These are phyloP conservation scores for Micrasema minimum DNA, from an alignment of 1,140 invertebrate species.

Conservation along the genomic window DNA sequence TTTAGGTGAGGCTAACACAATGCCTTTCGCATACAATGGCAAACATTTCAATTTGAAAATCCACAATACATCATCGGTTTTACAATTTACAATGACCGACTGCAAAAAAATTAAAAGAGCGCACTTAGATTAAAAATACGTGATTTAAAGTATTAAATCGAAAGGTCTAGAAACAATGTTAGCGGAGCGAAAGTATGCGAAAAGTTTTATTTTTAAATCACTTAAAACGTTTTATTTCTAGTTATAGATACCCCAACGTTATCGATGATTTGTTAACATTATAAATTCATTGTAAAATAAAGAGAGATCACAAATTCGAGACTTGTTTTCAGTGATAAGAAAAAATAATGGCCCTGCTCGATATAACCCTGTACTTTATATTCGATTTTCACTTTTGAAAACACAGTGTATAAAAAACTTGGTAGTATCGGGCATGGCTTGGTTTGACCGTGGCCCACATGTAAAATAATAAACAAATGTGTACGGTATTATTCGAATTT, in stretches of 20 bases:
- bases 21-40: background rate
- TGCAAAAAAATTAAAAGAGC: no score
- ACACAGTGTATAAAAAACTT: background rate
- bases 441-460: slow-evolving; percentile 6
- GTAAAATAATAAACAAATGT: slow-evolving; percentile 11
- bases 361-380: background rate
- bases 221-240: no score
- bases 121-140: no score
- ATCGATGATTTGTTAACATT: no score
- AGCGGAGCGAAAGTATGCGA: no score
- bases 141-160: no score
- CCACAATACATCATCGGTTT: background rate
- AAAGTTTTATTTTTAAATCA: no score
- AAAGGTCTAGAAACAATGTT: no score
- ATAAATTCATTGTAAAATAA: background rate
- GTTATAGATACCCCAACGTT: no score
- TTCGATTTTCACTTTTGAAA: slow-evolving; percentile 26
- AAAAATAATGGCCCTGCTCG: slow-evolving; percentile 3
- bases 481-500: slow-evolving; percentile 19
- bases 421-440: background rate
- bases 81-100: no score
- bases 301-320: no score
- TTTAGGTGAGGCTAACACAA: no score
- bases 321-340: background rate
- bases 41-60: background rate